phyloP scores from a whole-genome alignment of 2,888 invertebrate species.

The Drosophila diplacantha region DNA sequence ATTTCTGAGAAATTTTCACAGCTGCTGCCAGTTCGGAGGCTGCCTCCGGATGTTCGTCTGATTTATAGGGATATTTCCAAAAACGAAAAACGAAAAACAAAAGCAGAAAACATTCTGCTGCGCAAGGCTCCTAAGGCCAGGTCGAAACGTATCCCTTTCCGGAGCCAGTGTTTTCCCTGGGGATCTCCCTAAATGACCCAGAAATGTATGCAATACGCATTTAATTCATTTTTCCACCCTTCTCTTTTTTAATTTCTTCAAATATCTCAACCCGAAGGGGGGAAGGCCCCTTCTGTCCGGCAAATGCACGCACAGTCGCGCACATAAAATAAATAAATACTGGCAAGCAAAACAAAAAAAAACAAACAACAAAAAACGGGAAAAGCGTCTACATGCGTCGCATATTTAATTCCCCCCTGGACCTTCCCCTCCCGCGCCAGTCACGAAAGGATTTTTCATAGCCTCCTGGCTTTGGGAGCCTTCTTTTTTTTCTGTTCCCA shows the following conservation, averaged over 20 bases:
- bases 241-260: slow-evolving; percentile 52
- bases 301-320: slow-evolving; percentile 65
- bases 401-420: slow-evolving; percentile 63
- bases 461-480: slow-evolving; percentile 36
- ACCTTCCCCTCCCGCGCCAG: slow-evolving; percentile 2
- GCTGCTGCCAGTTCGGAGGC: not conserved
- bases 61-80: slow-evolving; percentile 8
- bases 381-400: slow-evolving; percentile 62
- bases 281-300: slow-evolving; percentile 13
- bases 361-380: not conserved
- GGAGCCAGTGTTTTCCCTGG: slow-evolving; percentile 22
- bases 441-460: slow-evolving; percentile 63
- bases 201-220: slow-evolving; percentile 50
- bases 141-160: slow-evolving; percentile 19
- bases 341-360: slow-evolving; percentile 12
- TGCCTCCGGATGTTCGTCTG: not conserved
- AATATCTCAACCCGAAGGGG: slow-evolving; percentile 32
- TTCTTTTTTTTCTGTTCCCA: slow-evolving; percentile 11
- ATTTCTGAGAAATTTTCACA: too few relatives aligned
- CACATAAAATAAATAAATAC: slow-evolving; percentile 69
- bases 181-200: slow-evolving; percentile 45
- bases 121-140: slow-evolving; percentile 1
- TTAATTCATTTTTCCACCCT: slow-evolving; percentile 46
- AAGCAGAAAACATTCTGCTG: too few relatives aligned
- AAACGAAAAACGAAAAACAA: not conserved